These are phyloP conservation scores for Catagonus wagneri DNA, from an alignment of 2,113 vertebrate species.

Conservation along the genomic window DNA sequence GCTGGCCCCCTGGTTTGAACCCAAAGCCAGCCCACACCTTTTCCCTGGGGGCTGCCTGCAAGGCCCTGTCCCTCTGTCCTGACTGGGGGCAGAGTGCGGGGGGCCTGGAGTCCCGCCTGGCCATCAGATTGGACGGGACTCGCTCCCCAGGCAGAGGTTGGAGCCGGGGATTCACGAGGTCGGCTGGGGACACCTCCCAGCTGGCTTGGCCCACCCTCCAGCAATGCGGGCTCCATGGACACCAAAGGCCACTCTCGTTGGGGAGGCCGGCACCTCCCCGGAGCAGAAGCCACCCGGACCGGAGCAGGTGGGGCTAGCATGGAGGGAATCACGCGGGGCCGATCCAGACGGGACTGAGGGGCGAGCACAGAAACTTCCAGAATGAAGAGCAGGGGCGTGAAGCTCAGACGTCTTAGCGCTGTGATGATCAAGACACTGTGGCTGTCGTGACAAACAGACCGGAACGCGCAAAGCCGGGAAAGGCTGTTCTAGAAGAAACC, in stretches of 20 bases:
- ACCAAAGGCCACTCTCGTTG: accelerated
- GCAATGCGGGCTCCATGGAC: accelerated
- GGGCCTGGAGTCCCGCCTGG: background rate
- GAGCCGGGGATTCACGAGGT: background rate
- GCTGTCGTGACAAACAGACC: accelerated
- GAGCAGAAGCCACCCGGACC: background rate
- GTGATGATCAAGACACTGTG: background rate
- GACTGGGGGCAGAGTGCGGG: background rate
- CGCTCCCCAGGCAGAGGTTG: background rate
- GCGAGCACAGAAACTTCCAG: background rate
- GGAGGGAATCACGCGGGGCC: background rate
- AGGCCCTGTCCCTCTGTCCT: background rate
- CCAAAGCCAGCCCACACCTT: background rate
- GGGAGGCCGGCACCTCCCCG: no score
- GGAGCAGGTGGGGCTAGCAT: background rate
- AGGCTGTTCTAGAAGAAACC: background rate
- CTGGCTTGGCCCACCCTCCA: background rate
- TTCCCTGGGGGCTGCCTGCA: background rate
- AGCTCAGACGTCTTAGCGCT: accelerated
- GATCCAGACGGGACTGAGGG: accelerated
- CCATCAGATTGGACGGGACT: background rate
- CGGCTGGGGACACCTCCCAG: background rate
- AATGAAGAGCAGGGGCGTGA: background rate
- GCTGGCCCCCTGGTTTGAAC: background rate
- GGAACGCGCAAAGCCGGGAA: background rate